A percentile compares a stretch with the other conserved stretches of the same genome.
phyloP scores from a whole-genome alignment of 1,140 invertebrate genomes.

The Zaprionus lachaisei region DNA sequence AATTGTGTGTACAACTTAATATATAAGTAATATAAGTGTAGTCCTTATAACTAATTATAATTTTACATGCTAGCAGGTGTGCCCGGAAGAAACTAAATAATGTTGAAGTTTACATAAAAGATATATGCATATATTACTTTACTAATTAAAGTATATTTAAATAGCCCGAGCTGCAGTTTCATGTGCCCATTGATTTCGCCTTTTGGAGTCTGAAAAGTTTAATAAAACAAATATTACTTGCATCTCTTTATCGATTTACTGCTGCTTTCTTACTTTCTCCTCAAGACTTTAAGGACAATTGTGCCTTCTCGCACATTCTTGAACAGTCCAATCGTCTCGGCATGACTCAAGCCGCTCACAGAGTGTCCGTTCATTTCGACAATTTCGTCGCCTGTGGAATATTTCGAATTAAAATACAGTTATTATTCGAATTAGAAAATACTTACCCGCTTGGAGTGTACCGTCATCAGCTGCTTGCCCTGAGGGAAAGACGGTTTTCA shows the following conservation, averaged over 20 bases:
- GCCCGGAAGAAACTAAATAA: neutral
- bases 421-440: neutral
- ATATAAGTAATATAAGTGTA: neutral
- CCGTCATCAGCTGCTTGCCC: conserved; percentile 94
- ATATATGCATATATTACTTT: neutral
- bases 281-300: conserved; percentile 92
- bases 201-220: conserved; percentile 66
- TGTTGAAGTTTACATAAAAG: neutral
- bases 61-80: neutral
- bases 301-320: conserved; percentile 94
- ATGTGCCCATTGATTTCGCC: conserved; percentile 75
- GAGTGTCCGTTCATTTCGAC: conserved; percentile 93
- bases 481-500: conserved; percentile 95
- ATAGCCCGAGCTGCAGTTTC: neutral
- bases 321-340: conserved; percentile 94
- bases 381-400: conserved; percentile 93
- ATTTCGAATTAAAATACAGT: neutral
- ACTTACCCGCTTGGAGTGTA: conserved; percentile 92
- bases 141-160: neutral
- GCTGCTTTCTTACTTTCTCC: conserved; percentile 86
- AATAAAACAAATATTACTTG: neutral
- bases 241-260: neutral
- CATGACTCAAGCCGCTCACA: conserved; percentile 93
- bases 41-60: neutral
- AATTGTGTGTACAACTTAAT: neutral